Conservation (phyloP, 2,888 invertebrate species). For the Scelioninae gen. 2 region DNA sequence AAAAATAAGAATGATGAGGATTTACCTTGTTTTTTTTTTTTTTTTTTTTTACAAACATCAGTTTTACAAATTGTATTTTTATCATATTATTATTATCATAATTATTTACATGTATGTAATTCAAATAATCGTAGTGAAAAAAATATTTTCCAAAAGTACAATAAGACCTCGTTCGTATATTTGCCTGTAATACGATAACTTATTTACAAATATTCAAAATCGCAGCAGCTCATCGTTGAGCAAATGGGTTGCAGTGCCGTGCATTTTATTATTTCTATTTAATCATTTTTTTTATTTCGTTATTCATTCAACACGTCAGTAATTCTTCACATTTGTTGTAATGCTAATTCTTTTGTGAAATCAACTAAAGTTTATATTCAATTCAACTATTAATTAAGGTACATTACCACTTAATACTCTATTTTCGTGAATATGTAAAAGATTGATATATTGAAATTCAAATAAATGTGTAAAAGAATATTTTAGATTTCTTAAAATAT, state of each 20-base stretch:
- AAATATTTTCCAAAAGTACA: constrained; percentile 45
- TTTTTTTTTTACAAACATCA: no score
- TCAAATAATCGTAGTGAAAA: constrained; percentile 40
- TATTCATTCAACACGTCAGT: constrained; percentile 21
- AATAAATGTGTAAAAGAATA: no score
- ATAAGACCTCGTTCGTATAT: constrained; percentile 45
- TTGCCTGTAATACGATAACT: constrained; percentile 44
- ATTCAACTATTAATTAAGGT: no score
- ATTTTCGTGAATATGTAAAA: no score
- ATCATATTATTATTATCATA: constrained; percentile 41
- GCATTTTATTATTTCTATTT: constrained; percentile 16
- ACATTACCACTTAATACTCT: no score
- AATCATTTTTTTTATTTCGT: constrained; percentile 12
- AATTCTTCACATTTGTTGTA: no score
- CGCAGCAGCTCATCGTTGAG: constrained; percentile 37
- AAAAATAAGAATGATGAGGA: no score
- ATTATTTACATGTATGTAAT: constrained; percentile 52
- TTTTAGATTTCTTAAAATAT: neutral
- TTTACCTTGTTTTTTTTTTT: no score
- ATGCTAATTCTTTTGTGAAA: no score
- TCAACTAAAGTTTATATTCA: no score
- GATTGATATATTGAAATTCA: no score
- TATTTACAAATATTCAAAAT: constrained; percentile 53
- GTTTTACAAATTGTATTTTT: no score
- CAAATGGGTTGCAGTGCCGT: constrained; percentile 32